These are phyloP conservation scores for Unio pictorum DNA, from an alignment of 2,888 invertebrate genomes.

Conservation along the genomic window DNA sequence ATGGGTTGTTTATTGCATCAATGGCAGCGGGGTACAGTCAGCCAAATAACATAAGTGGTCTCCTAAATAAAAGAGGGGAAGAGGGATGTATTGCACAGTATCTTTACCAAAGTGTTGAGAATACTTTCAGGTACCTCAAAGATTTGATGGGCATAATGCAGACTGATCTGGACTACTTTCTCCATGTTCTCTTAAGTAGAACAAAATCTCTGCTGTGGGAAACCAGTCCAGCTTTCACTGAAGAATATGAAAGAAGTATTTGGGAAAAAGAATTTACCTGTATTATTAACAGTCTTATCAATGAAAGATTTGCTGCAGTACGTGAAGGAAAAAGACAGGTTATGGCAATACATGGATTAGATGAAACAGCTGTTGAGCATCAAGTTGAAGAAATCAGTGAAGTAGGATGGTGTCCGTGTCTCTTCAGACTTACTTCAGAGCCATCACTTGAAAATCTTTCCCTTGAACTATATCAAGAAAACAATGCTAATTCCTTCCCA, in stretches of 20 bases:
- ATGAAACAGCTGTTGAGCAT: neutral
- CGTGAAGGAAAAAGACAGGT: neutral
- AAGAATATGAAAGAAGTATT: neutral
- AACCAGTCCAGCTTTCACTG: neutral
- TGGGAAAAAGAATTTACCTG: slow-evolving; percentile 12
- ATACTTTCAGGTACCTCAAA: slow-evolving; percentile 1
- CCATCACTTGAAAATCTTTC: slow-evolving; percentile 13
- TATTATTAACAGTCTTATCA: slow-evolving; percentile 3
- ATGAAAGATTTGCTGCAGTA: slow-evolving; percentile 7
- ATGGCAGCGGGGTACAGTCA: neutral
- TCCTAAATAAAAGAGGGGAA: neutral
- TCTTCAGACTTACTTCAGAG: slow-evolving; percentile 16
- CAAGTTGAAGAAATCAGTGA: too few relatives aligned
- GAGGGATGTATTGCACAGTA: too few relatives aligned
- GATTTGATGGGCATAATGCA: slow-evolving; percentile 7
- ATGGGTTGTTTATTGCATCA: slow-evolving; percentile 1
- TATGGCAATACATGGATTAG: neutral
- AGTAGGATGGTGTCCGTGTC: neutral
- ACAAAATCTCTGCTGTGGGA: slow-evolving; percentile 5
- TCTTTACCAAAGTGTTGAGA: too few relatives aligned
- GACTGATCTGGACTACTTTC: slow-evolving; percentile 4
- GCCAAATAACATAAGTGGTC: neutral
- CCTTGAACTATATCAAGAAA: slow-evolving; percentile 8
- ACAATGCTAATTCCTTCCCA: slow-evolving; percentile 3
- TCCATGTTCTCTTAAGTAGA: slow-evolving; percentile 9